A percentile compares a stretch with the other conserved stretches of the same genome.
These are phyloP conservation scores for Drosophila setosimentum DNA, from an alignment of 2,888 invertebrate genomes.

Conservation along the genomic window DNA sequence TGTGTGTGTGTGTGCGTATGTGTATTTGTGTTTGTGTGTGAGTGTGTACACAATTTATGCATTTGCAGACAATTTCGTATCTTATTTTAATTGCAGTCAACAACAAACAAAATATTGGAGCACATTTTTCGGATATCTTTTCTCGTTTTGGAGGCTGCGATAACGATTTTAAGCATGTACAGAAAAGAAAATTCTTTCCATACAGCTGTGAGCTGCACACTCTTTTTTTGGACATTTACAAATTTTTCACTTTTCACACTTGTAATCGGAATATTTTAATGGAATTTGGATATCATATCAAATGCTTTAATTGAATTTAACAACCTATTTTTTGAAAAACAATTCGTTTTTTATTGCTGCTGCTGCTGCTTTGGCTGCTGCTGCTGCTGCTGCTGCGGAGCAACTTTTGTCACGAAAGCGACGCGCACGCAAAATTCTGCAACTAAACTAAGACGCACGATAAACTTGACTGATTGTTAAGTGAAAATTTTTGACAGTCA, in stretches of 20 bases:
- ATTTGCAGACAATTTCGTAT: conserved; percentile 46
- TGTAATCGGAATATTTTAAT: background rate
- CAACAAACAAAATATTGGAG: conserved; percentile 18
- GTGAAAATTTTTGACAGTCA: conserved; percentile 77
- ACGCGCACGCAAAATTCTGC: conserved; percentile 47
- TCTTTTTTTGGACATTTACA: background rate
- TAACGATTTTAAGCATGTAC: conserved; percentile 50
- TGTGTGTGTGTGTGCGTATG: conserved; percentile 32
- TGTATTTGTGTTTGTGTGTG: conserved; percentile 31
- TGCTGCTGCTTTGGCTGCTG: conserved; percentile 37
- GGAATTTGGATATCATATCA: conserved; percentile 8
- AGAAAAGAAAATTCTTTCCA: conserved; percentile 44
- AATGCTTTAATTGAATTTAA: conserved; percentile 24
- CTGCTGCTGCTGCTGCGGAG: conserved; percentile 46
- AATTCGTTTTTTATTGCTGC: conserved; percentile 22
- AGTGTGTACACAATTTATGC: conserved; percentile 52
- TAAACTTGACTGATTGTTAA: conserved; percentile 76
- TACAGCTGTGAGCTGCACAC: conserved; percentile 28
- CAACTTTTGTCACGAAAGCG: conserved; percentile 31
- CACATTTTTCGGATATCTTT: background rate
- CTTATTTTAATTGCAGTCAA: conserved; percentile 59
- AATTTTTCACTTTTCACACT: conserved; percentile 24
- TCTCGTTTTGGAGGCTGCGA: conserved; percentile 46
- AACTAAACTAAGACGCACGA: conserved; percentile 78
- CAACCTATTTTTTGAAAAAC: conserved; percentile 34